Percentiles rank a stretch among this genome's conserved stretches.
phyloP scores from a whole-genome alignment of 2,797 vertebrate species.

The Mionectes olivaceus region DNA sequence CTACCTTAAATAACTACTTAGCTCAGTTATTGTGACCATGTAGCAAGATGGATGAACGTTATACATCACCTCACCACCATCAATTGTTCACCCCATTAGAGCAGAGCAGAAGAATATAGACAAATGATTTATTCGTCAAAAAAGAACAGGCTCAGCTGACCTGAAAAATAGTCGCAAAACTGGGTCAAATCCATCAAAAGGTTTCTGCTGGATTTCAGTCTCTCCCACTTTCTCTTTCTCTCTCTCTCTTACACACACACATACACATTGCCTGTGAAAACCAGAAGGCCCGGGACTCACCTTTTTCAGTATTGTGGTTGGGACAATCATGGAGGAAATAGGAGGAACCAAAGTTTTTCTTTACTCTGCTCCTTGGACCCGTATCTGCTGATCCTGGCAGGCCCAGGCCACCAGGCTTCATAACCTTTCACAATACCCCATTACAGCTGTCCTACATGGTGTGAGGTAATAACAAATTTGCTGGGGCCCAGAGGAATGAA shows the following conservation, averaged over 20 bases:
- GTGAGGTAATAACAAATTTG: background rate
- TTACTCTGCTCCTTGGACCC: background rate
- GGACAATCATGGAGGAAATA: background rate
- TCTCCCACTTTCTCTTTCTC: background rate
- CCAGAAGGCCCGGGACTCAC: background rate
- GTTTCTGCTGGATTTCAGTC: background rate
- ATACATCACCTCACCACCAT: constrained; percentile 5
- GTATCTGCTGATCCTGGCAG: background rate
- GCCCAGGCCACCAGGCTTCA: background rate
- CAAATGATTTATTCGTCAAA: constrained; percentile 20
- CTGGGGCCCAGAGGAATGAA: background rate
- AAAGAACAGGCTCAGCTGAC: constrained; percentile 15
- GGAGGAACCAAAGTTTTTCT: background rate
- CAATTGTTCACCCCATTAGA: constrained; percentile 28
- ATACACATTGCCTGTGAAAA: background rate
- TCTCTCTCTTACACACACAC: background rate
- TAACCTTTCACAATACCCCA: background rate
- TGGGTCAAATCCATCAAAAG: constrained; percentile 12
- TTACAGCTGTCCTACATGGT: background rate
- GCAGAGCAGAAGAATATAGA: constrained; percentile 27
- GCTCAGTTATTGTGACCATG: background rate
- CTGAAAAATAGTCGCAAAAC: background rate
- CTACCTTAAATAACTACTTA: constrained; percentile 15
- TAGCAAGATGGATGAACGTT: constrained; percentile 28
- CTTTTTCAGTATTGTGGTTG: background rate